These are phyloP conservation scores for Scaptodrosophila latifasciaeformis DNA, from an alignment of 2,888 invertebrate genomes.

Conservation along the genomic window DNA sequence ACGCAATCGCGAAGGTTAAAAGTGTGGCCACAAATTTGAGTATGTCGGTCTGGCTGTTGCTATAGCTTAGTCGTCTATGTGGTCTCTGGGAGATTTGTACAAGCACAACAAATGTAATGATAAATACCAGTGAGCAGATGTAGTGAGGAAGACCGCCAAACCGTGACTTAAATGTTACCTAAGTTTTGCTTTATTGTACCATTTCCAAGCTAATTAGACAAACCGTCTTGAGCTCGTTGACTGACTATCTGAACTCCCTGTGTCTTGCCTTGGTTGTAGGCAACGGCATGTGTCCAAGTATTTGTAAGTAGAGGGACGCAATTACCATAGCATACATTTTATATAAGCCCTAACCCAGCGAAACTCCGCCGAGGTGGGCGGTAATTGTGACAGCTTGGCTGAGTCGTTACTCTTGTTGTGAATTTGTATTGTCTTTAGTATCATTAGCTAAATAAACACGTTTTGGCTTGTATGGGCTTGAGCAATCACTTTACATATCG, in stretches of 20 bases:
- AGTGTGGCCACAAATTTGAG: conserved; percentile 2
- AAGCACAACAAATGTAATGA: conserved; percentile 35
- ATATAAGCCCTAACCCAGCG: conserved; percentile 41
- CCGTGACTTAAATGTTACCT: conserved; percentile 64
- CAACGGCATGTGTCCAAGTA: background rate
- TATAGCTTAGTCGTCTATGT: conserved; percentile 22
- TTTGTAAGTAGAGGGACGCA: conserved; percentile 18
- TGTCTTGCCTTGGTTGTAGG: background rate
- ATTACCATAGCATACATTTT: conserved; percentile 53
- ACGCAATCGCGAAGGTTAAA: conserved; percentile 20
- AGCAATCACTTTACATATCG: conserved; percentile 12
- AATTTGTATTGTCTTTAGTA: conserved; percentile 20
- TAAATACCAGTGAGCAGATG: conserved; percentile 55
- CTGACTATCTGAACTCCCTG: background rate
- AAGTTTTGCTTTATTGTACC: conserved; percentile 39
- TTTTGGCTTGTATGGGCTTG: conserved; percentile 6
- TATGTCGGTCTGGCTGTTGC: conserved; percentile 7
- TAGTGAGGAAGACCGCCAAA: conserved; percentile 57
- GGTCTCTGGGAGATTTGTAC: background rate
- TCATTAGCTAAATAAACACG: conserved; percentile 32
- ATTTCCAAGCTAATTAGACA: conserved; percentile 53
- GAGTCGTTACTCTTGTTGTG: background rate
- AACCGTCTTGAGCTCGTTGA: conserved; percentile 8
- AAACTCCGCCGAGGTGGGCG: conserved; percentile 24
- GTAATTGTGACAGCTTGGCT: conserved; percentile 41